phyloP scores from a whole-genome alignment of 2,113 vertebrate species.

The Sigmodon hispidus region DNA sequence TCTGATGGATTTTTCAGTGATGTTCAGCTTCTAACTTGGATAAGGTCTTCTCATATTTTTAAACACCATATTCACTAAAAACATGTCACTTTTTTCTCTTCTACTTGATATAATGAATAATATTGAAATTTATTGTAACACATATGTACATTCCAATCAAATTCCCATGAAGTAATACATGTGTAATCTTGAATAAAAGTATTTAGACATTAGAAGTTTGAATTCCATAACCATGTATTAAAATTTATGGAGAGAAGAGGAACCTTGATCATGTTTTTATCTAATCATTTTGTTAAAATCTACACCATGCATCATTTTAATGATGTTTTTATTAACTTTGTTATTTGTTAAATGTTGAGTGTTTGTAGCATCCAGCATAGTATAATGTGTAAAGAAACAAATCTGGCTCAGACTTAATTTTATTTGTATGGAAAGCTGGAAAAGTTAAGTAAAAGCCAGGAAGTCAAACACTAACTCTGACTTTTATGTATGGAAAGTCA shows the following conservation, averaged over 20 bases:
- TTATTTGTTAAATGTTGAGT: not conserved
- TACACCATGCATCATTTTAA: not conserved
- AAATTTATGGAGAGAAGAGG: slow-evolving; percentile 21
- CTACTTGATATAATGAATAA: not conserved
- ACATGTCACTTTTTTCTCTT: not conserved
- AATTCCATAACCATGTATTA: not conserved
- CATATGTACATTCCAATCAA: slow-evolving; percentile 32
- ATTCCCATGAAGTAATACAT: slow-evolving; percentile 38
- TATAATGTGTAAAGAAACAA: slow-evolving; percentile 15
- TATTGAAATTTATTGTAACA: not conserved
- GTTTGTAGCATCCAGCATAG: not conserved
- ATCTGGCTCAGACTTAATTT: not conserved
- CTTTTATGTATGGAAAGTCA: not conserved
- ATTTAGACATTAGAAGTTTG: slow-evolving; percentile 34
- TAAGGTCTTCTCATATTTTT: not conserved
- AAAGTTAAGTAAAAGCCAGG: slow-evolving; percentile 9
- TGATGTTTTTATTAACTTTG: not conserved
- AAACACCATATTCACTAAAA: not conserved
- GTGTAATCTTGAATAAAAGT: slow-evolving; percentile 46
- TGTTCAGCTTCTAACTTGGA: not conserved
- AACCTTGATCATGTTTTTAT: slow-evolving; percentile 9
- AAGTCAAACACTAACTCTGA: slow-evolving; percentile 28
- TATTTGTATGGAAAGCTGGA: not conserved
- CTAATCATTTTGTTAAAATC: slow-evolving; percentile 44
- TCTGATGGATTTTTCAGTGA: slow-evolving; percentile 14